phyloP scores from a whole-genome alignment of 2,113 vertebrate species.

The Beaufortia kweichowensis region DNA sequence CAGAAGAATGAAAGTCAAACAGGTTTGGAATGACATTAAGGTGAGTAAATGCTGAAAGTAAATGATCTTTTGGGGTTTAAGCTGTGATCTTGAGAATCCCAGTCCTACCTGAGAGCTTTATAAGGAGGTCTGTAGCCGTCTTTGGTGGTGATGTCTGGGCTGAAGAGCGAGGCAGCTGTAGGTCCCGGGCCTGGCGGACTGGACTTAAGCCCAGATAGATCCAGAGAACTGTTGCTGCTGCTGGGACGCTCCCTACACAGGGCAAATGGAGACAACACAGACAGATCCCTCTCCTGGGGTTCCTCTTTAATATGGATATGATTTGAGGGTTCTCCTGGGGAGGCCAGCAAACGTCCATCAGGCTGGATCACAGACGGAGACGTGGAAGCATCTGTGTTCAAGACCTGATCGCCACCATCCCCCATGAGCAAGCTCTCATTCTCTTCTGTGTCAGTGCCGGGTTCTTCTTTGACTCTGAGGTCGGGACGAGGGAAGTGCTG shows the following conservation, averaged over 20 bases:
- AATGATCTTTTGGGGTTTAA: too few species aligned
- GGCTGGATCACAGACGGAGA: slow-evolving; percentile 71
- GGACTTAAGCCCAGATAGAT: slow-evolving; percentile 78
- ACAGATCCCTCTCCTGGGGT: slow-evolving; percentile 85
- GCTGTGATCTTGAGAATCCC: too few species aligned
- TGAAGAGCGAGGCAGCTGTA: slow-evolving; percentile 88
- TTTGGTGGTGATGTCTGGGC: slow-evolving; percentile 96
- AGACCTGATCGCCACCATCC: slow-evolving; percentile 72
- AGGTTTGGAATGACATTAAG: too few species aligned
- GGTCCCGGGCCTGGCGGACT: slow-evolving; percentile 63
- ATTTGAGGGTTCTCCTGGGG: slow-evolving; percentile 78
- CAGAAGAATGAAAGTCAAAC: too few species aligned
- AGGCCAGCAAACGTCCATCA: slow-evolving; percentile 64
- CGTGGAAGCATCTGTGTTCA: slow-evolving; percentile 65
- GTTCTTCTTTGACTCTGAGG: slow-evolving; percentile 97
- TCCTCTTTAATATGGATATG: slow-evolving; percentile 92
- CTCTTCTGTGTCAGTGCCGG: slow-evolving; percentile 89
- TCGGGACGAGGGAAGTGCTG: slow-evolving; percentile 97
- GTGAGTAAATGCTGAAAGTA: too few species aligned
- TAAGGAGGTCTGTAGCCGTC: slow-evolving; percentile 97
- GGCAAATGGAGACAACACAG: slow-evolving; percentile 82
- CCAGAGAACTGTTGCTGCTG: slow-evolving; percentile 86
- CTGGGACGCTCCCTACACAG: slow-evolving; percentile 82
- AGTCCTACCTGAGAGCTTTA: slow-evolving; percentile 93
- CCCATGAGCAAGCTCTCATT: slow-evolving; percentile 83